A percentile compares a stretch with the other conserved stretches of the same genome.
phyloP scores from a whole-genome alignment of 2,888 invertebrate species.

The Prosapia bicincta region DNA sequence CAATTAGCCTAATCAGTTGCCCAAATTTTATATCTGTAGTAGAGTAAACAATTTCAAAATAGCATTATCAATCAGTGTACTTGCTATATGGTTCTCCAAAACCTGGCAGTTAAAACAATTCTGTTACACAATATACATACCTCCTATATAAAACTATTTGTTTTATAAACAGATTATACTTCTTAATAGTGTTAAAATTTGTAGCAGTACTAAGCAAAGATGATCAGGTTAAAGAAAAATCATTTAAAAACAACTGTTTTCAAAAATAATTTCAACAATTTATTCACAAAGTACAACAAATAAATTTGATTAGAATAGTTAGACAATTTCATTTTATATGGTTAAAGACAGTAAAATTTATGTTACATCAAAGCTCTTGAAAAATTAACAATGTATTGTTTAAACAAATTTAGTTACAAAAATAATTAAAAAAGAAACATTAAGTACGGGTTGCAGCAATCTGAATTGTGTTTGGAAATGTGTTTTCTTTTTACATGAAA shows the following conservation, averaged over 20 bases:
- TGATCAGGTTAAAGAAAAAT: no score
- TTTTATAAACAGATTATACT: no score
- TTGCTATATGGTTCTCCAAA: no score
- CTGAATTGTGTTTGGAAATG: not conserved
- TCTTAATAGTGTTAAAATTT: no score
- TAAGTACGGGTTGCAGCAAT: constrained; percentile 17
- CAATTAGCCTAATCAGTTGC: no score
- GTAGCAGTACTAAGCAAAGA: no score
- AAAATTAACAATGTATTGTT: not conserved
- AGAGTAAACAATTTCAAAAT: no score
- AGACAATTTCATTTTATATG: constrained; percentile 15
- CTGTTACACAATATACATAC: no score
- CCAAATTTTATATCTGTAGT: no score
- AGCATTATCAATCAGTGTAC: no score
- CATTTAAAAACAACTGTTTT: not conserved
- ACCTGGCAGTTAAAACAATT: no score
- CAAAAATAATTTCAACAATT: constrained; percentile 28
- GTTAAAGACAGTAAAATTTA: constrained; percentile 15
- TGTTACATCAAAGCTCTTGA: constrained; percentile 17
- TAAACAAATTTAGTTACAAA: constrained; percentile 7
- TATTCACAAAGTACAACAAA: constrained; percentile 27
- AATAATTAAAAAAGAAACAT: constrained; percentile 16
- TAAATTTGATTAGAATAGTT: constrained; percentile 23
- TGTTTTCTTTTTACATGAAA: not conserved
- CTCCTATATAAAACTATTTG: no score